phyloP scores from a whole-genome alignment of 2,888 invertebrate species.

The Argyresthia albistria region DNA sequence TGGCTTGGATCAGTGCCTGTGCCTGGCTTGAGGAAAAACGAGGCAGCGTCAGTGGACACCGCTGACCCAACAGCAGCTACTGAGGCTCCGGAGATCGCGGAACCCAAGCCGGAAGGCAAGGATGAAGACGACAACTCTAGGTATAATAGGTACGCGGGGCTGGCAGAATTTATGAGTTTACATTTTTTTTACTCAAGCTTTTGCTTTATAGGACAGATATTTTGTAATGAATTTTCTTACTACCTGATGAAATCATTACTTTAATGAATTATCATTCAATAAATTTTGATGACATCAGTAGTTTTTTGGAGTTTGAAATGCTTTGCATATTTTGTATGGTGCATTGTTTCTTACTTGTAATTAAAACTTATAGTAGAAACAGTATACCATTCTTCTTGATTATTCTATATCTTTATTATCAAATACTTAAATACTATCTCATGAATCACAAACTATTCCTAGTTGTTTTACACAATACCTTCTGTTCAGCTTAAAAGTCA shows the following conservation, averaged over 20 bases:
- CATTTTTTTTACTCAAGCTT: conserved; percentile 21
- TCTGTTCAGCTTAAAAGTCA: too few relatives aligned
- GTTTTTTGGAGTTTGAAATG: neutral
- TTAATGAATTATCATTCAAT: too few relatives aligned
- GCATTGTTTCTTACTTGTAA: neutral
- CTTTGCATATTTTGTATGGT: neutral
- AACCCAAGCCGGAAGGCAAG: conserved; percentile 57
- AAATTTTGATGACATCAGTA: neutral
- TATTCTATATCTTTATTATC: too few relatives aligned
- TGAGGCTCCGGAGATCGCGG: conserved; percentile 37
- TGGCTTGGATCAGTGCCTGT: conserved; percentile 85
- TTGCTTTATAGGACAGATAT: conserved; percentile 4
- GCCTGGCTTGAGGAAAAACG: conserved; percentile 82
- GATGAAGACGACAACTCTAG: conserved; percentile 93
- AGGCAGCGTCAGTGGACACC: conserved; percentile 65
- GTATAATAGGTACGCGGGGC: conserved; percentile 82
- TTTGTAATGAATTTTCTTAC: conserved; percentile 12
- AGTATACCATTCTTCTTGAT: neutral
- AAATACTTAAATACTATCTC: too few relatives aligned
- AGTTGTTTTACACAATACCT: too few relatives aligned
- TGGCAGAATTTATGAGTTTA: conserved; percentile 66
- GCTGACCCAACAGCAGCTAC: conserved; percentile 45
- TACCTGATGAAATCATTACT: neutral
- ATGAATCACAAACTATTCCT: too few relatives aligned
- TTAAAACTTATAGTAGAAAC: neutral